Evolutionary conservation across 2,113 vertebrate species (phyloP).

Genomic region (Campylomormyrus numenius): DNA sequence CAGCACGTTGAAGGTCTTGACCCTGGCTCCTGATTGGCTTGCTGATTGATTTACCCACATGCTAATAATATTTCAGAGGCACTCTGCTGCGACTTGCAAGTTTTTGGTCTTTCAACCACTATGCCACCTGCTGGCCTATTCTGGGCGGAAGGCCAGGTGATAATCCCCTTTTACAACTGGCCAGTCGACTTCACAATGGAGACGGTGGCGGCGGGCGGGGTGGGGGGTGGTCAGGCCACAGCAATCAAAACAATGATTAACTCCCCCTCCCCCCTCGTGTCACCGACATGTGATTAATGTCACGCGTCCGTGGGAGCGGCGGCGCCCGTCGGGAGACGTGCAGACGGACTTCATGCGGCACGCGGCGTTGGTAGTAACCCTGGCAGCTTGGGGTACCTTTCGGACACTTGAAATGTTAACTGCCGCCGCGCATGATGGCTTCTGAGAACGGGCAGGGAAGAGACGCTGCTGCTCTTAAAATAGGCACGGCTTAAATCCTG

Average conservation of each 20-base stretch:
- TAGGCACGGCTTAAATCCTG: conserved; percentile 47
- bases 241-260: conserved; percentile 48
- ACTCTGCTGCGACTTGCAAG: not conserved
- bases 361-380: conserved; percentile 36
- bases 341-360: conserved; percentile 54
- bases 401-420: conserved; percentile 23
- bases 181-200: not conserved
- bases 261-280: conserved; percentile 43
- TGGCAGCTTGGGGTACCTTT: conserved; percentile 29
- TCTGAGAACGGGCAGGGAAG: conserved; percentile 41
- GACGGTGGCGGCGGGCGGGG: conserved; percentile 20
- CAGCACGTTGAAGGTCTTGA: not conserved
- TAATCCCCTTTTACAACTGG: not conserved
- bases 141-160: not conserved
- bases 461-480: conserved; percentile 41
- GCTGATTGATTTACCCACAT: not conserved
- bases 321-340: conserved; percentile 48
- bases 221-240: conserved; percentile 31
- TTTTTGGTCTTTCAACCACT: not conserved
- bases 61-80: not conserved
- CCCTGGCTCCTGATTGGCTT: not conserved
- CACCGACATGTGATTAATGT: conserved; percentile 54
- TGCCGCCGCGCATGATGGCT: conserved; percentile 28
- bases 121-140: conserved; percentile 5
- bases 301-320: conserved; percentile 58